A percentile compares a stretch with the other conserved stretches of the same genome.
phyloP scores from a whole-genome alignment of 1,140 invertebrate species.

The Pogonomyrmex barbatus region DNA sequence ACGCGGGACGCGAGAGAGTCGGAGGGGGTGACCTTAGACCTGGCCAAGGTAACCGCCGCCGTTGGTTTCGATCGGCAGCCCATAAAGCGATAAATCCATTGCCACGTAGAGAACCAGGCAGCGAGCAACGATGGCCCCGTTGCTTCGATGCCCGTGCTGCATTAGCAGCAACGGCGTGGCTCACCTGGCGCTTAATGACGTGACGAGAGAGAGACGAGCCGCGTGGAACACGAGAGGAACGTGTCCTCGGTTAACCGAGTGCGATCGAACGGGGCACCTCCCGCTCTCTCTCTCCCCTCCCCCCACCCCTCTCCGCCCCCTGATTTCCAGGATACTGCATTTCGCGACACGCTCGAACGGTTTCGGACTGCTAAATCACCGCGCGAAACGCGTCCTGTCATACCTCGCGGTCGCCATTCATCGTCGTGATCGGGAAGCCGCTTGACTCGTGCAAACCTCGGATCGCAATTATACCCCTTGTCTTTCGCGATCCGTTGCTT shows the following conservation, averaged over 20 bases:
- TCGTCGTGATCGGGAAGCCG: not conserved
- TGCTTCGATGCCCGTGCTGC: slow-evolving; percentile 24
- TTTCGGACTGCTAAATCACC: slow-evolving; percentile 63
- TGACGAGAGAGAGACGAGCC: slow-evolving; percentile 38
- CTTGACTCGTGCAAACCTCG: not conserved
- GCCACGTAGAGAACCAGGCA: slow-evolving; percentile 32
- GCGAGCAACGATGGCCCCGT: not conserved
- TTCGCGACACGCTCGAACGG: slow-evolving; percentile 45
- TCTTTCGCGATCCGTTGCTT: not conserved
- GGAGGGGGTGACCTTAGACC: slow-evolving; percentile 61
- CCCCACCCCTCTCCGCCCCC: not conserved
- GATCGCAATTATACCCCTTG: not conserved
- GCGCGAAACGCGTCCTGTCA: slow-evolving; percentile 37
- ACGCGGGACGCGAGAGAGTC: slow-evolving; percentile 4
- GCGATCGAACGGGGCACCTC: slow-evolving; percentile 48
- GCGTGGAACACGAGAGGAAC: slow-evolving; percentile 47
- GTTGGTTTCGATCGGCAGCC: slow-evolving; percentile 67
- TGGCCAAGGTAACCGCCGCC: slow-evolving; percentile 10
- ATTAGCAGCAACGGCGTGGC: slow-evolving; percentile 27
- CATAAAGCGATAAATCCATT: slow-evolving; percentile 79
- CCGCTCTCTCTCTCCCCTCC: not conserved
- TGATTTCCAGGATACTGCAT: slow-evolving; percentile 47
- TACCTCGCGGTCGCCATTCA: slow-evolving; percentile 48
- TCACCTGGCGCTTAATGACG: slow-evolving; percentile 64
- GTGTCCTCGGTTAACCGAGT: slow-evolving; percentile 70